Evolutionary conservation across 2,113 vertebrate genomes (phyloP).

Genomic region (Chascanopsetta lugubris): DNA sequence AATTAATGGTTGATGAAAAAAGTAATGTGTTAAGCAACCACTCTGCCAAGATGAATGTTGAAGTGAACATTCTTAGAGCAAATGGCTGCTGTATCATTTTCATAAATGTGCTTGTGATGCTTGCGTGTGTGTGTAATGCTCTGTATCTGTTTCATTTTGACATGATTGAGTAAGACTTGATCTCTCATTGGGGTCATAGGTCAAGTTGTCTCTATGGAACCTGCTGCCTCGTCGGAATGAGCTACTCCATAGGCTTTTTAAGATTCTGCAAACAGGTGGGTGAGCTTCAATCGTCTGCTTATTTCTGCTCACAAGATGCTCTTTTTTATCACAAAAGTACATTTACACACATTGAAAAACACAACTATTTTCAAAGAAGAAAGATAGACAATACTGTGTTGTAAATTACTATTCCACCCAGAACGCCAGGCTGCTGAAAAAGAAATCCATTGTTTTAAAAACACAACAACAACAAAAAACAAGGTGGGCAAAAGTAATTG

Average conservation of each 20-base stretch:
- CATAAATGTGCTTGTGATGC: not conserved
- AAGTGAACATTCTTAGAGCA: not conserved
- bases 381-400: not conserved
- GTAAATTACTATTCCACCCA: slow-evolving; percentile 38
- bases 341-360: slow-evolving; percentile 3
- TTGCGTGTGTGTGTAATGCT: not conserved
- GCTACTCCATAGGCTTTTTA: slow-evolving; percentile 95
- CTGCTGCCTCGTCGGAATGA: slow-evolving; percentile 90
- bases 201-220: slow-evolving; percentile 94
- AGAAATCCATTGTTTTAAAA: slow-evolving; percentile 43
- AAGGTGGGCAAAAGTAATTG: slow-evolving; percentile 48
- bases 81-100: not conserved
- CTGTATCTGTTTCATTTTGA: not conserved
- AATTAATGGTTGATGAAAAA: too few species aligned
- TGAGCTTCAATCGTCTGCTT: slow-evolving; percentile 64
- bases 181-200: slow-evolving; percentile 67
- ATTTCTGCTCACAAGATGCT: not conserved
- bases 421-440: slow-evolving; percentile 46
- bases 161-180: not conserved
- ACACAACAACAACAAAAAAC: slow-evolving; percentile 8
- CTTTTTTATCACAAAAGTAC: slow-evolving; percentile 14
- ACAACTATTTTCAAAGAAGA: slow-evolving; percentile 2
- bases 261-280: slow-evolving; percentile 99
- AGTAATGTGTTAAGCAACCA: not conserved
- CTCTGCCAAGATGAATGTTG: not conserved